Base-by-base conservation (phyloP, 1,140 invertebrate species). In the Pogonomyrmex californicus region DNA sequence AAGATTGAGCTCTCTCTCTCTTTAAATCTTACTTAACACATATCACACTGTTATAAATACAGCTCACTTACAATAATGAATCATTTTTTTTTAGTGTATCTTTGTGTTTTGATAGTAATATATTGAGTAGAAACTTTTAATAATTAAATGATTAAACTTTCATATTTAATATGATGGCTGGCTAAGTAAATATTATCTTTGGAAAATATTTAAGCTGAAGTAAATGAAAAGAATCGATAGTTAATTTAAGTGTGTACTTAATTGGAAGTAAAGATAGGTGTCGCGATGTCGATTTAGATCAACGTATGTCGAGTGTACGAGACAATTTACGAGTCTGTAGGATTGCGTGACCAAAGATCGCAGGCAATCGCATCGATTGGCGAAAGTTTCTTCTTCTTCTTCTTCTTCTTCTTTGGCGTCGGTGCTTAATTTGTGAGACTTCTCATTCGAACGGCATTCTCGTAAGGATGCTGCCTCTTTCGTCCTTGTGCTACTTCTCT, bases 371-470 rank as follows among this genome's bases (percentile, higher is more conserved):
- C 49, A 73, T 85, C 73, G 73, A 85, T 65, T 60, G 60, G 83
- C 30, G 10, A 49, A 49, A 60, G 70, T n/a, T 63, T 78, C 47
- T 51, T 75, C 49, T 56, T 51, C 68, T 4, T 71, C 49, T 41
- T 65, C 41, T 47, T 68, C 65, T 23, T 66, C 63, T 47, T 60
- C 30, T 60, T 44, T 51, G 23, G 9, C 75, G 41, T 33, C 38
- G 71, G 23, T 51, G 75, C 70, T 87, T 87, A 87, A 87, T 87
- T 87, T 87, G 81, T 76, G 82, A 85, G 82, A 87, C 60, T 77
- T 60, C 82, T 77, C 70, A 54, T 63, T 76, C 47, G 58, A 65
- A 23, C 70, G 60, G 38, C 82, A 73, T 41, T 47, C 47, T 66
- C 75, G 47, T 85, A 63, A 65, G 58, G 44, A 60, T 81, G 71